Percentiles rank a stretch among this genome's conserved stretches.
Evolutionary conservation across 2,888 invertebrate species (phyloP).

Genomic region (Acronicta alni): DNA sequence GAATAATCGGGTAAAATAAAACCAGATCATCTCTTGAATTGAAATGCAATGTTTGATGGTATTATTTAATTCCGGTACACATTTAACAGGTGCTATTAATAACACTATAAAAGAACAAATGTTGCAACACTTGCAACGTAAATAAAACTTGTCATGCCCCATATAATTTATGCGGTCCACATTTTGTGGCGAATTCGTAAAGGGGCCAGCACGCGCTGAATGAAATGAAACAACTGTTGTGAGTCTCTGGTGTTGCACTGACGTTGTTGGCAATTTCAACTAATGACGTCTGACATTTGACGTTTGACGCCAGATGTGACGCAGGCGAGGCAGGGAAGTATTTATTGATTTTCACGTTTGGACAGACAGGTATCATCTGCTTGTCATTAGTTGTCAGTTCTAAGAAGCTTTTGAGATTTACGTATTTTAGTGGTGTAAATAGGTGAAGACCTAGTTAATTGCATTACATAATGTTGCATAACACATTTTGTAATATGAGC

Average conservation of each 20-base stretch:
- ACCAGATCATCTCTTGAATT: too few relatives aligned
- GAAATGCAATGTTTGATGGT: too few relatives aligned
- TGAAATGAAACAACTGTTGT: slow-evolving; percentile 65
- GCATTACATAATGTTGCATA: too few relatives aligned
- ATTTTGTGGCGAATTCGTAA: slow-evolving; percentile 53
- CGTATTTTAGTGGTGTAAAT: slow-evolving; percentile 10
- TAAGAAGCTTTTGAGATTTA: slow-evolving; percentile 27
- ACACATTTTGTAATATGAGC: not conserved
- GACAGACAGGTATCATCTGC: slow-evolving; percentile 46
- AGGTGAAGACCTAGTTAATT: slow-evolving; percentile 8
- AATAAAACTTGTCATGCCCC: slow-evolving; percentile 52
- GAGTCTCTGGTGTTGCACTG: slow-evolving; percentile 50
- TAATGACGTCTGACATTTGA: slow-evolving; percentile 66
- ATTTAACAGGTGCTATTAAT: slow-evolving; percentile 30
- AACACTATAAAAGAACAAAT: slow-evolving; percentile 39
- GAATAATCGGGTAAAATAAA: too few relatives aligned
- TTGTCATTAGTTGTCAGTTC: slow-evolving; percentile 45
- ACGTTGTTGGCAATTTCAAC: slow-evolving; percentile 64
- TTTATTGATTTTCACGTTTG: slow-evolving; percentile 50
- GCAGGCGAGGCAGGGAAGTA: slow-evolving; percentile 44
- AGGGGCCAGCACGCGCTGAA: slow-evolving; percentile 55
- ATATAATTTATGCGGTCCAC: slow-evolving; percentile 54
- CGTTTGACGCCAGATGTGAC: slow-evolving; percentile 59
- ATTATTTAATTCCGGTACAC: slow-evolving; percentile 1
- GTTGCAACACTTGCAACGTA: slow-evolving; percentile 50